Base-by-base conservation (phyloP, 37 sponge, comb jelly and placozoan genomes). In the Hormiphora californensis region DNA sequence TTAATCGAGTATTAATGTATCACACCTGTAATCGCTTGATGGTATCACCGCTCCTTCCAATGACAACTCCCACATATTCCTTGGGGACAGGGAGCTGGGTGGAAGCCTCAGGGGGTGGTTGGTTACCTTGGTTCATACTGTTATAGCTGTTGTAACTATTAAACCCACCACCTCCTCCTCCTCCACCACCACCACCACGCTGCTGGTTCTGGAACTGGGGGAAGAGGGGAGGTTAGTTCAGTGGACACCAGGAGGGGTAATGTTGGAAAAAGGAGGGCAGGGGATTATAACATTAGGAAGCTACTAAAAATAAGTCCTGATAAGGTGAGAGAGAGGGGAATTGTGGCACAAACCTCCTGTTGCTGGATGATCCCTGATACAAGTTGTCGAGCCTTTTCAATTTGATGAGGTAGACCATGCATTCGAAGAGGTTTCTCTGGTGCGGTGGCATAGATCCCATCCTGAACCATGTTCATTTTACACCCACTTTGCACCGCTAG, bases 381-480 rank as follows among this genome's bases (percentile, higher is more conserved):
- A 0, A 86, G 55, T 35, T 55, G 55, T 32, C 86, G 17, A 25
- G 86, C 86, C 36, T 86, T 54, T 55, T 86, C 43, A 22, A 86
- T 86, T 39, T 54, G 55, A 19, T 63, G 63, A 17, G 87, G 87
- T 1, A 30, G 22, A 23, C 87, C 87, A 39, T 63, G 87, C 22
- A 96, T 94, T 30, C 94, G 87, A 43, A 96, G 91, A 7, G 97
- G 97, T 55, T 96, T 96, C 69, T 96, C 94, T 12, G 93, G 91
- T 9, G 94, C 88, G 54, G 65, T 90, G 7, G 91, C 85, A 86
- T 89, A 94, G 55, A 53, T 86, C 0, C 94, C 93, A 89, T 97
- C 98, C 86, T 97, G 98, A 31, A 97, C 90, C 92, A 97, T 94
- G 85, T 93, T 93, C 94, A 97, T 93, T 73, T 92, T 94, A 54